These are phyloP conservation scores for Neodontobutis hainanensis DNA, from an alignment of 2,113 vertebrate species.

Conservation along the genomic window DNA sequence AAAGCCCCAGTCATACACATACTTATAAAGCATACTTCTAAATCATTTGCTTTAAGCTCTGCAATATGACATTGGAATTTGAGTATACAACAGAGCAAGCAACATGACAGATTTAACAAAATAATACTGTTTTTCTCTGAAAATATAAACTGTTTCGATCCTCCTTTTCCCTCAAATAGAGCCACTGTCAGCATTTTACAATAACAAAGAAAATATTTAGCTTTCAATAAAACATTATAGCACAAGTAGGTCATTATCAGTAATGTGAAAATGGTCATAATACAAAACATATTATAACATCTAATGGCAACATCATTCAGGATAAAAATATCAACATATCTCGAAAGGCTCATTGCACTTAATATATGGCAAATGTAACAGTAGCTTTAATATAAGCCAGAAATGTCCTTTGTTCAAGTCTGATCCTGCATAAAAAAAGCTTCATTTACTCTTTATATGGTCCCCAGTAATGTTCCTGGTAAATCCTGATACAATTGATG, in stretches of 20 bases:
- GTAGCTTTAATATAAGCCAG: slow-evolving; percentile 96
- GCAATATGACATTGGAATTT: slow-evolving; percentile 73
- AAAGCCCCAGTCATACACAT: slow-evolving; percentile 67
- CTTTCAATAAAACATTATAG: slow-evolving; percentile 77
- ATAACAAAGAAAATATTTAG: slow-evolving; percentile 80
- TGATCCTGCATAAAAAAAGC: slow-evolving; percentile 71
- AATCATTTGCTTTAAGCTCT: slow-evolving; percentile 80
- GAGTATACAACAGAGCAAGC: slow-evolving; percentile 82
- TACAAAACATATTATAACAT: slow-evolving; percentile 79
- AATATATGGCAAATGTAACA: slow-evolving; percentile 87
- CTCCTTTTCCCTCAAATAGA: slow-evolving; percentile 74
- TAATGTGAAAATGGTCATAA: slow-evolving; percentile 76
- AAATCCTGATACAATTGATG: slow-evolving; percentile 32
- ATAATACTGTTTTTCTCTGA: slow-evolving; percentile 83
- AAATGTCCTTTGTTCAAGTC: slow-evolving; percentile 76
- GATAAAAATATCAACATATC: slow-evolving; percentile 79
- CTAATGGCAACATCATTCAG: slow-evolving; percentile 73
- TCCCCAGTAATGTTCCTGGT: slow-evolving; percentile 58
- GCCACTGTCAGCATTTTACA: slow-evolving; percentile 74
- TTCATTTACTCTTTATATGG: slow-evolving; percentile 59
- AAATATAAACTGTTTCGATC: slow-evolving; percentile 82
- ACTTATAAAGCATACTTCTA: slow-evolving; percentile 85
- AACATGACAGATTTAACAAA: slow-evolving; percentile 81
- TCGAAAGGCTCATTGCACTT: slow-evolving; percentile 87
- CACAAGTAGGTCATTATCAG: slow-evolving; percentile 67